Base-by-base conservation (phyloP, 2,888 invertebrate genomes). In the Chymomyza amoena region DNA sequence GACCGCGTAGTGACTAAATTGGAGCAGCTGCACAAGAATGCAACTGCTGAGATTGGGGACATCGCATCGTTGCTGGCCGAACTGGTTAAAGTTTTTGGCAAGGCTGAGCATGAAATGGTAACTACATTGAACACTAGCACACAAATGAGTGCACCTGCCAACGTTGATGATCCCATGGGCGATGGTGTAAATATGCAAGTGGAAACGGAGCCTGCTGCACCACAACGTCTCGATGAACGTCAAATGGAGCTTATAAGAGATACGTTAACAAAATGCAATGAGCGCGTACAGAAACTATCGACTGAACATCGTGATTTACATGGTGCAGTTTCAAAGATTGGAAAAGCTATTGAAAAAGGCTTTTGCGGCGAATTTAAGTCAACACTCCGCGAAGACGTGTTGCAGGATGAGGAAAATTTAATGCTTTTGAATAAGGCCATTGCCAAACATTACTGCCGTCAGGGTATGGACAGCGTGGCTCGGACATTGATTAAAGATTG, bases 331-430 rank as follows among this genome's bases (percentile, higher is more conserved):
- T 99, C 99, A 0, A 96, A 97, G 93, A 97, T 99, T 62, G 99
- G 99, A 64, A 99, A 99, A 93, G 96, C 97, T 0, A 97, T 99
- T 81, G 99, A 99, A 91, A 95, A 97, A 86, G 98, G 98, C 92
- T 98, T 98, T 89, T 96, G 96, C 52, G 94, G 96, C 0, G 98
- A 99, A 91, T 98, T 97, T 92, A 95, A 96, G 0, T 95, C 97
- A 1, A 97, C 97, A 0, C 96, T 96, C 71, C 95, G 96, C 52
- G 93, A 94, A 61, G 97, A 97, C 73, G 96, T 96, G 78, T 94
- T 96, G 0, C 93, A 93, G 91, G 93, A 94, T 77, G 93, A 93
- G 72, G 87, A 89, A 0, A 95, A 95, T 87, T 92, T 94, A 62
- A 93, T 94, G 86, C 91, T 96, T 18, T 92, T 97, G n/a, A 96